phyloP scores from a whole-genome alignment of 2,888 invertebrate genomes.

The Deilephila porcellus region DNA sequence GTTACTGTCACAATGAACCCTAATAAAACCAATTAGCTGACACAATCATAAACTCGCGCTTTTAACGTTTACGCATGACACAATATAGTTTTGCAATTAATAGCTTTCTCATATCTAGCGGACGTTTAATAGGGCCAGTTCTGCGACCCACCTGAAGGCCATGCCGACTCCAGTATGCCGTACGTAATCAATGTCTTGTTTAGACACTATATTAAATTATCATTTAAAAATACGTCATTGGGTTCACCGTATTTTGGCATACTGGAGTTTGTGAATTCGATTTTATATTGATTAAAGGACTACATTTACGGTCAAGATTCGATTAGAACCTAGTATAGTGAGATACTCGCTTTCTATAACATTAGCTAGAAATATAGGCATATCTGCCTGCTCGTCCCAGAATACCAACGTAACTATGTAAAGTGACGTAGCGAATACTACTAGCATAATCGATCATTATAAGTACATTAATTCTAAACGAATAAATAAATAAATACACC shows the following conservation, averaged over 20 bases:
- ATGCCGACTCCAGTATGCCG: constrained; percentile 52
- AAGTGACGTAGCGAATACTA: no score
- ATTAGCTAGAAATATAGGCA: no score
- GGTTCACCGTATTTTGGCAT: not conserved
- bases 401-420: no score
- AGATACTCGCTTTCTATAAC: no score
- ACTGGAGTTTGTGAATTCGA: not conserved
- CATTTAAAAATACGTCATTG: not conserved
- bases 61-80: constrained; percentile 11
- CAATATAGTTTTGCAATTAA: constrained; percentile 58
- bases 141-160: constrained; percentile 57
- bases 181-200: constrained; percentile 38
- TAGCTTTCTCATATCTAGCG: constrained; percentile 59
- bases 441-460: no score
- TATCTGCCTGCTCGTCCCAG: no score
- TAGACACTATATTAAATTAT: not conserved
- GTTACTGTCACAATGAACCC: not conserved
- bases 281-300: no score
- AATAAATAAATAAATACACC: no score
- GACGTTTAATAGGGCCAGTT: constrained; percentile 63
- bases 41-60: constrained; percentile 3
- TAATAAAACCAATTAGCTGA: not conserved
- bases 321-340: no score
- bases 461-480: no score
- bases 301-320: no score